Percentiles rank a stretch among this genome's conserved stretches.
Evolutionary conservation across 1,140 invertebrate genomes (phyloP).

Genomic region (Mycetomoellerius zeteki): DNA sequence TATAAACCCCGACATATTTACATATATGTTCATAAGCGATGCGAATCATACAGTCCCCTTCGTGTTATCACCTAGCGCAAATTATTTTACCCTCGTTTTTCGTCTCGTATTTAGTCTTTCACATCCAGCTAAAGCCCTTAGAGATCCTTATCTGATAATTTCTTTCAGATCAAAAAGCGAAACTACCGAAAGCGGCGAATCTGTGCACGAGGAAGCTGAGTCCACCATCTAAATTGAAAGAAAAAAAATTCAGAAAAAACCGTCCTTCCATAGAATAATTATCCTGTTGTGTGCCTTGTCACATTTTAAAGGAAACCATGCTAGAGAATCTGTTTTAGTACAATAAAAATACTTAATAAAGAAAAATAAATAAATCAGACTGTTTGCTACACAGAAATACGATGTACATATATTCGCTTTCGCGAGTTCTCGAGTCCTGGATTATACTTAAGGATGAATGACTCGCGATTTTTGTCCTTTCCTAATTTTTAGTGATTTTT

Average conservation of each 20-base stretch:
- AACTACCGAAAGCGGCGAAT: slow-evolving; percentile 83
- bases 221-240: slow-evolving; percentile 80
- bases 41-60: neutral
- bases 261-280: slow-evolving; percentile 32
- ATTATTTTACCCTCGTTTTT: slow-evolving; percentile 6
- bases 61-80: neutral
- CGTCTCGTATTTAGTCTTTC: slow-evolving; percentile 60
- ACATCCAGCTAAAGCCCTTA: slow-evolving; percentile 60
- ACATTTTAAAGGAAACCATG: slow-evolving; percentile 38
- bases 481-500: slow-evolving; percentile 5
- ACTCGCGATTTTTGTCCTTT: slow-evolving; percentile 31
- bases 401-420: slow-evolving; percentile 42
- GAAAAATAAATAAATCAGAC: slow-evolving; percentile 73
- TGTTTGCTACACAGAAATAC: slow-evolving; percentile 65
- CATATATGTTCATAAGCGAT: neutral
- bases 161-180: slow-evolving; percentile 87
- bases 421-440: slow-evolving; percentile 23
- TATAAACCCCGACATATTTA: neutral
- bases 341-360: slow-evolving; percentile 40
- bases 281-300: slow-evolving; percentile 50
- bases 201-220: slow-evolving; percentile 82
- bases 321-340: slow-evolving; percentile 71
- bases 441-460: slow-evolving; percentile 3
- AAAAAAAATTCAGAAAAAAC: slow-evolving; percentile 43
- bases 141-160: slow-evolving; percentile 83